These are phyloP conservation scores for Sciurus carolinensis DNA, from an alignment of 2,797 vertebrate species.

Conservation along the genomic window DNA sequence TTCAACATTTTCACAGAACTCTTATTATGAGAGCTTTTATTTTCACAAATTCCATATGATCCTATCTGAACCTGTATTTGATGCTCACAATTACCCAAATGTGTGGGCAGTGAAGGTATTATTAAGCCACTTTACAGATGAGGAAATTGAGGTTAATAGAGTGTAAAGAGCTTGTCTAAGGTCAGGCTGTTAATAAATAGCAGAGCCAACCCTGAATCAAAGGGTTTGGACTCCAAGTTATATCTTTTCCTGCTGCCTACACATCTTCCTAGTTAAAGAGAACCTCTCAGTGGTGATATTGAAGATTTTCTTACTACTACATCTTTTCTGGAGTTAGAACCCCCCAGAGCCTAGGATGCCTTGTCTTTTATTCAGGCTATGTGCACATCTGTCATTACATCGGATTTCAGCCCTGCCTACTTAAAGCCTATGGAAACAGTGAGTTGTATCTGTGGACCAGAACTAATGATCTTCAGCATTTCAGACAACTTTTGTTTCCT, in stretches of 20 bases:
- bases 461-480: not conserved
- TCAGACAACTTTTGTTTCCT: not conserved
- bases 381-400: not conserved
- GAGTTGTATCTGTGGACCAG: not conserved
- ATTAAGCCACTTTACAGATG: conserved; percentile 76
- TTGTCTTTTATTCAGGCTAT: not conserved
- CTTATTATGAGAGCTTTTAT: not conserved
- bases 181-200: conserved; percentile 64
- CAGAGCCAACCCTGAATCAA: conserved; percentile 33
- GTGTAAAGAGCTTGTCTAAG: conserved; percentile 61
- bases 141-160: conserved; percentile 72
- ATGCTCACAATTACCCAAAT: conserved; percentile 25
- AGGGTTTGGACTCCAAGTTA: not conserved
- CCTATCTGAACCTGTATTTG: conserved; percentile 51
- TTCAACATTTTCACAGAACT: conserved; percentile 40
- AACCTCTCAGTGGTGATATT: not conserved
- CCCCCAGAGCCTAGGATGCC: not conserved
- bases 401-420: not conserved
- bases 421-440: not conserved
- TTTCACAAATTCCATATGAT: not conserved
- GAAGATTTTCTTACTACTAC: not conserved
- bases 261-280: not conserved
- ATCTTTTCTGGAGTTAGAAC: not conserved
- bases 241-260: not conserved
- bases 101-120: conserved; percentile 57